Evolutionary conservation across 2,113 vertebrate species (phyloP).

Genomic region (Ranitomeya variabilis): DNA sequence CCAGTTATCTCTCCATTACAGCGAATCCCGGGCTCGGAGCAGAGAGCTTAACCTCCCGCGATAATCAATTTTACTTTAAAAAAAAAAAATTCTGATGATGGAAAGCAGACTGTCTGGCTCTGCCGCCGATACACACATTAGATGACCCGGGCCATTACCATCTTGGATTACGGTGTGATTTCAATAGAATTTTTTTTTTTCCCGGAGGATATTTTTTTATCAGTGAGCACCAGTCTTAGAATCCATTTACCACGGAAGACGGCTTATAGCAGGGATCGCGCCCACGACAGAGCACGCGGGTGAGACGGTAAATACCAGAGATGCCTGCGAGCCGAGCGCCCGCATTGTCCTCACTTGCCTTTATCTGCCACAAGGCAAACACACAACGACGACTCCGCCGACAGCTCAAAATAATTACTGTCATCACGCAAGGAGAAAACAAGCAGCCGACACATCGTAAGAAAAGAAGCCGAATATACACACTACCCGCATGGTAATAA

Average conservation of each 20-base stretch:
- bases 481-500: neutral
- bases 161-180: slow-evolving; percentile 12
- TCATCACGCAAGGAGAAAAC: neutral
- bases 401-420: slow-evolving; percentile 12
- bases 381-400: neutral
- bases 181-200: neutral
- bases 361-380: slow-evolving; percentile 34
- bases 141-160: slow-evolving; percentile 41
- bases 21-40: neutral
- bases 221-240: slow-evolving; percentile 18
- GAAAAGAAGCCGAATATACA: neutral
- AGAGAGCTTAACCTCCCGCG: neutral
- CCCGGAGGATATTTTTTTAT: slow-evolving; percentile 40
- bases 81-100: neutral
- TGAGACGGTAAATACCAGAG: slow-evolving; percentile 14
- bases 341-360: slow-evolving; percentile 41
- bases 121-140: neutral
- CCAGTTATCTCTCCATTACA: slow-evolving; percentile 48
- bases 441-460: neutral
- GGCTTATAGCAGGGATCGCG: slow-evolving; percentile 4
- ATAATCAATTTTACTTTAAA: slow-evolving; percentile 42
- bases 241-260: slow-evolving; percentile 31
- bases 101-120: slow-evolving; percentile 36
- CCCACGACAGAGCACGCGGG: neutral
- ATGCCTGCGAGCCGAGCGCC: neutral